Conservation (phyloP, 2,888 invertebrate species). For the Anthrax anthrax region DNA sequence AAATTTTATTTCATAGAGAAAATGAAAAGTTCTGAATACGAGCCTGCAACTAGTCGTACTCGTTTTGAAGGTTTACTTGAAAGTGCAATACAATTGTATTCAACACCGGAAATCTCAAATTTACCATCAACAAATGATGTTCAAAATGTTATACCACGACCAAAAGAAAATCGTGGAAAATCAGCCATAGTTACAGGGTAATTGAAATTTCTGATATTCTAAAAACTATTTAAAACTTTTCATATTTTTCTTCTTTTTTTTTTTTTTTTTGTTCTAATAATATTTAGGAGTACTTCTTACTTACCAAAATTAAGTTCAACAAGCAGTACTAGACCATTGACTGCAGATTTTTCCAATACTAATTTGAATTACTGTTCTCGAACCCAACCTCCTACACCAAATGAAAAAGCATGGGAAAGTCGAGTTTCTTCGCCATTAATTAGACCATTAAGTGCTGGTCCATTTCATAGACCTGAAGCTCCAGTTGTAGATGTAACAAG, state of each 20-base stretch:
- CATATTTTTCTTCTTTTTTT: neutral
- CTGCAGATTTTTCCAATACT: conserved; percentile 27
- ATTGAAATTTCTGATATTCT: neutral
- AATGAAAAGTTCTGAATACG: conserved; percentile 23
- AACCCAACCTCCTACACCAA: conserved; percentile 33
- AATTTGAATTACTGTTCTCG: neutral
- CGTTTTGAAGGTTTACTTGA: conserved; percentile 33
- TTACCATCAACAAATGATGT: conserved; percentile 20
- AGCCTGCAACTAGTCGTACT: conserved; percentile 30
- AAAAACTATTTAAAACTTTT: neutral
- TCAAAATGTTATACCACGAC: conserved; percentile 7
- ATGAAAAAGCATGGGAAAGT: conserved; percentile 39
- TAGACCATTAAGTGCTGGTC: conserved; percentile 51
- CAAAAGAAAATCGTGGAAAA: conserved; percentile 28
- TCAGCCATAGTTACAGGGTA: conserved; percentile 30
- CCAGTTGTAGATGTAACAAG: conserved; percentile 23
- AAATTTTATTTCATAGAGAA: conserved; percentile 12
- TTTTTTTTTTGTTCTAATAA: too few species aligned
- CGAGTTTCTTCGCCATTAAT: conserved; percentile 37
- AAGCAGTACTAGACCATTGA: conserved; percentile 26
- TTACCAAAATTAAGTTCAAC: conserved; percentile 17
- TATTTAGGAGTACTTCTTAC: conserved; percentile 16
- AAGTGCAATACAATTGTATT: conserved; percentile 33
- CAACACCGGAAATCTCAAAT: conserved; percentile 29
- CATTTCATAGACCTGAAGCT: conserved; percentile 41